Evolutionary conservation across 2,888 invertebrate species (phyloP), one percentile per base, ranked within the genome.

Genomic region (Caenorhabditis imperialis): DNA sequence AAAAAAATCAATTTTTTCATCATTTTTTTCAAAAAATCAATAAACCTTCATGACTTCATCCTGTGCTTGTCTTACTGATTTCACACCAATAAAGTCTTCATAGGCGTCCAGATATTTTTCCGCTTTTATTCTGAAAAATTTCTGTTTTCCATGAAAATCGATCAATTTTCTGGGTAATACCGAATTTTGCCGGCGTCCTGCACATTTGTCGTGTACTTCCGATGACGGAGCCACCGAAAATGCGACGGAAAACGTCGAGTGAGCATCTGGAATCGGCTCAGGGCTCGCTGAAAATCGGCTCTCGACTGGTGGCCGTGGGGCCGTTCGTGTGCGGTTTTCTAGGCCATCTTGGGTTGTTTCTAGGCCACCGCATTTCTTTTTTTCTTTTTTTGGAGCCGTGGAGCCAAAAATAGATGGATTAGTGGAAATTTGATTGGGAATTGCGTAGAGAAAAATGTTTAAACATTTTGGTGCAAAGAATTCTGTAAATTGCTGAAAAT

Each of bases 31-130:
- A 18, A 22, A 35, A 51, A 54, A 4, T 35, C 37, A 51, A 30
- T 30, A 30, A 30, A 86, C 86, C 63, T 79, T 70, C 60, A 93
- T 90, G 1, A 94, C 94, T 51, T 92, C 91, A 77, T 92, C 91
- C 85, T 94, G 94, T 33, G 93, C 92, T 30, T 91, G 90, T 90
- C 92, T 92, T 4, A 94, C 93, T 89, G 93, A 93, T 77, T 92
- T 92, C 53, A 94, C 90, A 1, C 94, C 94, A 6, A 93, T 92
- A 57, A 83, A 78, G 8, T 88, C 83, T 65, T 88, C 85, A 55
- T 87, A 86, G 5, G 51, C 37, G 38, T 78, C 75, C 20, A 84
- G 61, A 23, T 62, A 47, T 30, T 71, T 33, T 44, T 76, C 76
- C 18, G 74, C 47, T 37, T 65, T 65, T 14, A 27, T 27, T 53